Evolutionary conservation across 2,888 invertebrate genomes (phyloP).

Genomic region (Eutolmus rufibarbis): DNA sequence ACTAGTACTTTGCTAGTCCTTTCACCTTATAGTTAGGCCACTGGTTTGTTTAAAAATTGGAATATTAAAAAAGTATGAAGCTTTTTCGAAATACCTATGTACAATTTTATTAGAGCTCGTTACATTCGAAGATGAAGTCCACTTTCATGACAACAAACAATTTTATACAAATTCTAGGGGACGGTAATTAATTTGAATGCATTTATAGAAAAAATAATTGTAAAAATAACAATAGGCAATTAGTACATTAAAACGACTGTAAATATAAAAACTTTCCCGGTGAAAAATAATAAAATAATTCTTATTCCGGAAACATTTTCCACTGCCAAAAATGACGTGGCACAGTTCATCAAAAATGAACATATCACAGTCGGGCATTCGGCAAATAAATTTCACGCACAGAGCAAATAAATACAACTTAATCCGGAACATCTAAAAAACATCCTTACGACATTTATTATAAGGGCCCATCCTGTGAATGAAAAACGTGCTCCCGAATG

Average conservation of each 20-base stretch:
- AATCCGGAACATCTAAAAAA: constrained; percentile 32
- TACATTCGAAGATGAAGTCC: too few species aligned
- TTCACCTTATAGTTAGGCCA: too few species aligned
- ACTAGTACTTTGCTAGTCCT: too few species aligned
- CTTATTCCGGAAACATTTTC: neutral
- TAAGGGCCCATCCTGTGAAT: constrained; percentile 21
- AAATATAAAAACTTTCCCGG: neutral
- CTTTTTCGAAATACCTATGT: too few species aligned
- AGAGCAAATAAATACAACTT: constrained; percentile 6
- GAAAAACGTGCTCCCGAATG: constrained; percentile 18
- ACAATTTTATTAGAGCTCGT: too few species aligned
- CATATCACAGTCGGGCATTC: neutral
- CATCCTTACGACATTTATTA: constrained; percentile 33
- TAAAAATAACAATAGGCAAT: too few species aligned
- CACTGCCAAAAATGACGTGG: neutral
- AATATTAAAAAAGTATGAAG: too few species aligned
- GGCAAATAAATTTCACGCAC: constrained; percentile 2
- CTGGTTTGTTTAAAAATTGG: too few species aligned
- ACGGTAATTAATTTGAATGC: too few species aligned
- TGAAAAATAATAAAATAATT: neutral
- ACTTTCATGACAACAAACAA: too few species aligned
- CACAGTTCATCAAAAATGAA: neutral
- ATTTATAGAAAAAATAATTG: too few species aligned
- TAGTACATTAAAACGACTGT: neutral
- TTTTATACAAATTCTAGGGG: too few species aligned